These are phyloP conservation scores for Zygaena filipendulae DNA, from an alignment of 2,888 invertebrate genomes.

Conservation along the genomic window DNA sequence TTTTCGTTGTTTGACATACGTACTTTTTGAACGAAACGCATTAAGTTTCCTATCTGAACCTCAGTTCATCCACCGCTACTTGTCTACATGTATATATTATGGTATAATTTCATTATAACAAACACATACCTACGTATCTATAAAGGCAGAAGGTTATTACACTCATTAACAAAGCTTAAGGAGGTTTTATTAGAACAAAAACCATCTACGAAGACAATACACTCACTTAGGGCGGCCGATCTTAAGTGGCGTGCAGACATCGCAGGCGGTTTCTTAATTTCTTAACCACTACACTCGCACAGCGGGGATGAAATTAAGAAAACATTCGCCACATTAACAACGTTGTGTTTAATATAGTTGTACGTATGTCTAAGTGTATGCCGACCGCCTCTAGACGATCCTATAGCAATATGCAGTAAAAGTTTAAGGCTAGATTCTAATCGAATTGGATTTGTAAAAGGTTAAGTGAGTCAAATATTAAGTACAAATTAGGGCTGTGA, in stretches of 20 bases:
- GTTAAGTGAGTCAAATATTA: no score
- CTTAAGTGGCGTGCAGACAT: constrained; percentile 54
- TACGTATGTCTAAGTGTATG: constrained; percentile 22
- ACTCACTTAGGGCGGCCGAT: constrained; percentile 33
- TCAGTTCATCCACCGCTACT: no score
- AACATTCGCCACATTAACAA: constrained; percentile 56
- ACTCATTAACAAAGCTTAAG: constrained; percentile 53
- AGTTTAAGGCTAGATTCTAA: no score
- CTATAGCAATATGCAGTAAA: not conserved
- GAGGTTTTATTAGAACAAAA: constrained; percentile 56
- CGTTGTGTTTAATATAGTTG: constrained; percentile 35
- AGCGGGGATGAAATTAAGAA: constrained; percentile 65
- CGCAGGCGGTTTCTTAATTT: constrained; percentile 62
- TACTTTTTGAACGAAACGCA: no score
- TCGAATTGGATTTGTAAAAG: no score
- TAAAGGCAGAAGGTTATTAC: constrained; percentile 31
- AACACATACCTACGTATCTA: no score
- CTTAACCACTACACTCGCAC: constrained; percentile 54
- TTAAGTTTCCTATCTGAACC: no score
- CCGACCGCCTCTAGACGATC: constrained; percentile 4
- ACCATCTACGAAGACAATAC: constrained; percentile 55
- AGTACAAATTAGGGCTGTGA: no score
- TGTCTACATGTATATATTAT: no score
- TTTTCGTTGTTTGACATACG: no score
- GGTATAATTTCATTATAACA: no score